Evolutionary conservation across 2,797 vertebrate species (phyloP).

Genomic region (Hippoglossus hippoglossus): DNA sequence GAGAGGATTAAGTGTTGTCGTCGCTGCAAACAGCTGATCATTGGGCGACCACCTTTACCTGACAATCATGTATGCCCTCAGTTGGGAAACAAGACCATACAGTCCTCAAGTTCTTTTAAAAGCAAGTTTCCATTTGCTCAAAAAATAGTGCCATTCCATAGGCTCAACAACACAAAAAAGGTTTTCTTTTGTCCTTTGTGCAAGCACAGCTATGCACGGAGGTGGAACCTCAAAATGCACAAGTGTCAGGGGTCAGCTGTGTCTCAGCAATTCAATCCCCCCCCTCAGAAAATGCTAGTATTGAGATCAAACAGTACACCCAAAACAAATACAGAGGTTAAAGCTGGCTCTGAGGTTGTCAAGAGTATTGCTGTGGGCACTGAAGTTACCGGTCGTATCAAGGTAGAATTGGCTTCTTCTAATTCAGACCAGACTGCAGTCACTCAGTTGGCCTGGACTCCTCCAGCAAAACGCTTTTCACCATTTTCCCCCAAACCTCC

Average conservation of each 20-base stretch:
- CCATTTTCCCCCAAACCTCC: conserved; percentile 62
- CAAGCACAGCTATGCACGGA: conserved; percentile 82
- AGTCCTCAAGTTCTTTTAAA: conserved; percentile 42
- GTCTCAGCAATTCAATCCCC: conserved; percentile 3
- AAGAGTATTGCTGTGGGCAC: conserved; percentile 76
- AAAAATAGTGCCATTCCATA: conserved; percentile 71
- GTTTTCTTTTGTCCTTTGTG: conserved; percentile 81
- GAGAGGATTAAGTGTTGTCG: conserved; percentile 85
- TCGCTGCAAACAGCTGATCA: conserved; percentile 82
- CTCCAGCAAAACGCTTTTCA: conserved; percentile 59
- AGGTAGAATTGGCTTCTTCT: conserved; percentile 66
- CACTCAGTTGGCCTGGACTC: conserved; percentile 55
- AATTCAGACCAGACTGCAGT: conserved; percentile 37
- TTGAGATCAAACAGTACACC: conserved; percentile 32
- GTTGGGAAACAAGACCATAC: conserved; percentile 35
- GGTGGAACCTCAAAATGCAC: conserved; percentile 84
- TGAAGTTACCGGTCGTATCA: conserved; percentile 59
- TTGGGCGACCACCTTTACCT: conserved; percentile 76
- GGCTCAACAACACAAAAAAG: conserved; percentile 65
- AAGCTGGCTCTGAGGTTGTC: conserved; percentile 4
- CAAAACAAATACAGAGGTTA: conserved; percentile 8
- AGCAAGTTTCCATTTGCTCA: conserved; percentile 40
- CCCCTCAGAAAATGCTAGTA: conserved; percentile 30
- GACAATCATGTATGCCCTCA: conserved; percentile 80
- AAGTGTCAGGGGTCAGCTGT: conserved; percentile 72